Evolutionary conservation across 1,140 invertebrate species (phyloP), one percentile per base, ranked within the genome.

Genomic region (Hirudo medicinalis): DNA sequence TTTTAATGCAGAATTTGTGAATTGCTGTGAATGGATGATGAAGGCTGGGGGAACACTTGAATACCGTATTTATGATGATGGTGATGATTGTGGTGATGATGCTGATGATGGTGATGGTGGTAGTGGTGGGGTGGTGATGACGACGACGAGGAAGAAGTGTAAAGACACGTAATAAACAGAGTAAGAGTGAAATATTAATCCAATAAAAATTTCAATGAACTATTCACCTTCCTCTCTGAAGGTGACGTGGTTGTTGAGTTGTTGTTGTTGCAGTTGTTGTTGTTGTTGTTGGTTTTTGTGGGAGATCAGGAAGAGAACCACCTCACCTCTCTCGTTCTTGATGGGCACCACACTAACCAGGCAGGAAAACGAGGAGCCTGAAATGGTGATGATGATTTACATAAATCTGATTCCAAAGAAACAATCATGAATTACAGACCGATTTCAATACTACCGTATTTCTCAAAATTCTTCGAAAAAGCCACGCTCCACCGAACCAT

Each of bases 301-400:
- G 0, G 93, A 96, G 67, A 92, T 92, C 76, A 97, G 85, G 79
- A 94, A 96, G 70, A 97, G 85, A 0, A 97, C 94, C 76, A 97
- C 93, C 85, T 96, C 92, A 73, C 92, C 86, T 82, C 96, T 96
- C 80, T 97, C 93, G 86, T 97, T 97, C 85, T 96, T 96, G 83
- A 97, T 97, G 77, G 93, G 93, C 55, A 97, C 92, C 80, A 97
- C 94, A 83, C 97, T 93, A 82, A 97, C 86, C 73, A 96, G 85
- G 82, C 94, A 97, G 89, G 92, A 92, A 82, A 97, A 97, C 40
- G 91, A 88, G 74, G 87, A 87, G 74, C 90, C 92, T 95, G 83
- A 25, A 85, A 85, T 80, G 71, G 72, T 67, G 72, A 73, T 53
- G 25, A 71, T 32, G 27, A 22, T 32, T n/a, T n/a, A n/a, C n/a